Base-by-base conservation (phyloP, 2,888 invertebrate genomes). In the Pachycephus smyrnensis region DNA sequence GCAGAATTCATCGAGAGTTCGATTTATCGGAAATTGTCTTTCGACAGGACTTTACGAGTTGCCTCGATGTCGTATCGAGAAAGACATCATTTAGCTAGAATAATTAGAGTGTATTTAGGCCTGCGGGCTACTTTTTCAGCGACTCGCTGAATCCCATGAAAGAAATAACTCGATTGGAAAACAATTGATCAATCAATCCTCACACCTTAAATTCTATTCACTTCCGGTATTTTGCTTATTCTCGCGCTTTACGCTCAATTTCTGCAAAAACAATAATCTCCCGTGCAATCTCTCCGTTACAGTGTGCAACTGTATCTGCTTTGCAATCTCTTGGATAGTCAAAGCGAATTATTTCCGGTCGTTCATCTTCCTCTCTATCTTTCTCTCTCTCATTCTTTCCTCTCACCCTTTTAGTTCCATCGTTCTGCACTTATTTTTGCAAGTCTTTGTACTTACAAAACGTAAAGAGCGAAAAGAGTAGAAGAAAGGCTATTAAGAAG, bases 61-160 rank as follows among this genome's bases (percentile, higher is more conserved):
- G 71, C 71, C 71, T 31, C 71, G 71, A 71, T 33, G 71, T 11
- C 71, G 71, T 71, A 71, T 71, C 71, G n/a, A 71, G 33, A 33
- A 32, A 33, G 30, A 71, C 71, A 33, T 32, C 71, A 78, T 69
- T 80, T 76, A 74, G 77, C 79, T 82, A 82, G 79, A 79, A 82
- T 83, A 83, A 84, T 89, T 89, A 89, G 86, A 88, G 85, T 86
- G 84, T 89, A 89, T 89, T 89, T 89, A 89, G 89, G 89, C 89
- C 89, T 89, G 89, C 85, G 89, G 89, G 89, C 89, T 89, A 89
- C 89, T 89, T 89, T 88, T 89, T 80, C 89, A 87, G 88, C 88
- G 85, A 87, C 83, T 83, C 84, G 87, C 87, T 87, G 85, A 87
- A 85, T 89, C 87, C 87, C 86, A 84, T 87, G 80, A 82, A 81